phyloP scores from a whole-genome alignment of 2,797 vertebrate species.

The Falco novaeseelandiae region DNA sequence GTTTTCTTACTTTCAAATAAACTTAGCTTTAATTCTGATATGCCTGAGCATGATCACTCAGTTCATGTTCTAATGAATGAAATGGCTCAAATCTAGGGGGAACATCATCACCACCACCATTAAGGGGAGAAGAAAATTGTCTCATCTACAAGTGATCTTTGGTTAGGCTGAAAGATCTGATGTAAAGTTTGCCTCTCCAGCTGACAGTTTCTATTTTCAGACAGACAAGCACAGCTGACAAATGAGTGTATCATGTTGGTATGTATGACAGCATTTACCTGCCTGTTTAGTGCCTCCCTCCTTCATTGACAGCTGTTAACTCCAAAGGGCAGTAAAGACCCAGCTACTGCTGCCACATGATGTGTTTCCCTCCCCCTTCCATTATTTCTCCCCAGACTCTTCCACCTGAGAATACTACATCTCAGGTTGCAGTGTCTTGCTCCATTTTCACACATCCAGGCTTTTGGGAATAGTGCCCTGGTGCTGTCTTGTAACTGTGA shows the following conservation, averaged over 20 bases:
- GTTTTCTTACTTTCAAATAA: not conserved
- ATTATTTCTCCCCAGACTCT: not conserved
- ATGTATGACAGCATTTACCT: not conserved
- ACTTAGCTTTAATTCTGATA: not conserved
- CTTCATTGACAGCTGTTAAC: not conserved
- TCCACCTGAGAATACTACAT: not conserved
- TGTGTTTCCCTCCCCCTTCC: not conserved
- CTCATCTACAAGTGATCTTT: not conserved
- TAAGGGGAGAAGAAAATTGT: not conserved
- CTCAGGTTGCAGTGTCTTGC: not conserved
- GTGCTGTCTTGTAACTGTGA: not conserved
- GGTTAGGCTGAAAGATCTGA: not conserved
- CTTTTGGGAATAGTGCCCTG: not conserved
- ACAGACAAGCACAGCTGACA: not conserved
- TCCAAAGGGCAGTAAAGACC: not conserved
- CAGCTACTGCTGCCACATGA: not conserved
- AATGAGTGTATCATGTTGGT: not conserved
- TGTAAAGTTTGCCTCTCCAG: not conserved
- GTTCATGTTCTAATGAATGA: not conserved
- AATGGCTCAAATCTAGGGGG: not conserved
- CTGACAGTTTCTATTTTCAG: not conserved
- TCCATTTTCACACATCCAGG: not conserved
- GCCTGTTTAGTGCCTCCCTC: not conserved
- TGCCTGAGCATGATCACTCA: not conserved
- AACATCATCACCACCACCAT: not conserved